Evolutionary conservation across 2,797 vertebrate species (phyloP), one percentile per base, ranked within the genome.

Genomic region (Arremon aurantiirostris): DNA sequence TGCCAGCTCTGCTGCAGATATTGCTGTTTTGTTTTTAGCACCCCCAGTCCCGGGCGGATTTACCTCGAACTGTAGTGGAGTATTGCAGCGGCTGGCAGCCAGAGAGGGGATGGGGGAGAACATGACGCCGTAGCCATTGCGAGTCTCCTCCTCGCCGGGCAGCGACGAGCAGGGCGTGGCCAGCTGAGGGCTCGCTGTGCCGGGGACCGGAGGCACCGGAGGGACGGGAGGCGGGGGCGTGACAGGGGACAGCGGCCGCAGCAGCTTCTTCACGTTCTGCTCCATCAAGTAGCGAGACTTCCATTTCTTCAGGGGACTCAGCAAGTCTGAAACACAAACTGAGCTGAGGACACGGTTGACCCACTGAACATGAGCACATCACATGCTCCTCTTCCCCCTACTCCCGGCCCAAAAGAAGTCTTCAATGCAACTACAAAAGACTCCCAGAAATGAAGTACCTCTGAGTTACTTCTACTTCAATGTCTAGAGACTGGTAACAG

Each of bases 61-160:
- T 97, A 99, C 99, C 98, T 99, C 99, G 94, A 99, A 99, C 93
- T 99, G 99, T 97, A 99, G 98, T 53, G 99, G 99, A 79, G 99
- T 99, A 98, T 99, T 99, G 98, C 99, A 99, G 97, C 99, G 99
- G 97, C 99, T 99, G 96, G 99, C 97, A 89, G 99, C 98, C 95
- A 99, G 98, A 9, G 99, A 99, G 77, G 98, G 97, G 96, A 99
- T 97, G 26, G 99, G 99, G 8, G 99, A 99, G 98, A 98, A 99
- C 78, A 97, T 90, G 55, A 98, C 65, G 92, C 98, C 97, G 13
- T 98, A 99, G 80, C 98, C 98, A 69, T 98, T 98, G 77, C 97
- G 98, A 73, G 95, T 97, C 86, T 98, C 98, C 79, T 98, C 98
- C 90, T 98, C 98, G 47, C 95, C 98, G 17, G 98, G 98, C 94